Evolutionary conservation across 2,113 vertebrate species (phyloP).

Genomic region (Urocitellus parryii): DNA sequence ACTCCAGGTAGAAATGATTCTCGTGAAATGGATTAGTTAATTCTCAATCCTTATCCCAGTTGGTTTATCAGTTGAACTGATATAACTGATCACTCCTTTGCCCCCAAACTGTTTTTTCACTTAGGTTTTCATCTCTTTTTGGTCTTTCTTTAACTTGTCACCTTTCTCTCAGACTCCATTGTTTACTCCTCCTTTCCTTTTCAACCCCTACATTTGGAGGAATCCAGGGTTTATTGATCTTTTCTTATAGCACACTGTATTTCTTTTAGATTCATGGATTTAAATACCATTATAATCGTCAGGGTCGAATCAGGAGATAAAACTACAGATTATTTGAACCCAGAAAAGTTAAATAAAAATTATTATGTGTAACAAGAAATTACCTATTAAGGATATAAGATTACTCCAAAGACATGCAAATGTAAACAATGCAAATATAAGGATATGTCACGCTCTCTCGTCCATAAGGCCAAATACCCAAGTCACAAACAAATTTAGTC

Average conservation of each 20-base stretch:
- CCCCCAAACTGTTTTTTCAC: not conserved
- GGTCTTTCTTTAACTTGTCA: not conserved
- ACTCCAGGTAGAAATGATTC: not conserved
- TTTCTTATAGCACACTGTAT: not conserved
- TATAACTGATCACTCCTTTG: not conserved
- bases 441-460: not conserved
- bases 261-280: not conserved
- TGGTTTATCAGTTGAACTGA: not conserved
- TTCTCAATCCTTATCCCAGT: not conserved
- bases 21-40: not conserved
- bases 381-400: not conserved
- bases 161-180: not conserved
- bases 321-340: not conserved
- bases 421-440: not conserved
- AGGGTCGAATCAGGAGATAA: not conserved
- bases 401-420: not conserved
- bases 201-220: not conserved
- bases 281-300: not conserved
- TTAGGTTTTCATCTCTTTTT: not conserved
- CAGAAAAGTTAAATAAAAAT: not conserved
- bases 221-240: not conserved
- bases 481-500: not conserved
- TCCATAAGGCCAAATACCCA: not conserved
- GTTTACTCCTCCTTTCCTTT: not conserved
- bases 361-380: not conserved